phyloP scores from a whole-genome alignment of 1,140 invertebrate species.

The Parapsyche elsis region DNA sequence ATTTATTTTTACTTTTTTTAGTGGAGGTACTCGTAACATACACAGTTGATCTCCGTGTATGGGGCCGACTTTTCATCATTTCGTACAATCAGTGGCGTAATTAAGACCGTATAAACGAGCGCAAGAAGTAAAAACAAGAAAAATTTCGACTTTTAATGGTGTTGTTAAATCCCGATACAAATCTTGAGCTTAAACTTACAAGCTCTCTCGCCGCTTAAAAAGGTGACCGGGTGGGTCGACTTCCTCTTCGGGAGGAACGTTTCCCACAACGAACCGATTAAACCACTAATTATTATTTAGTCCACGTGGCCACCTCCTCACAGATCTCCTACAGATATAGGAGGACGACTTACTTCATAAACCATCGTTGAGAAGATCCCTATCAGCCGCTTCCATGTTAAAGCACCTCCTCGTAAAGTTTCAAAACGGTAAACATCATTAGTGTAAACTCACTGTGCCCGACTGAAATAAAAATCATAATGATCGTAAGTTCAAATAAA shows the following conservation, averaged over 20 bases:
- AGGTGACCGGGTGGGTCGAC: conserved; percentile 1
- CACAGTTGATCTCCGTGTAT: too few relatives aligned
- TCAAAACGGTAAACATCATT: conserved; percentile 16
- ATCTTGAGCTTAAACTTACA: conserved; percentile 5
- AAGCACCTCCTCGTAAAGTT: conserved; percentile 12
- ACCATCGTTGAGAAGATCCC: neutral
- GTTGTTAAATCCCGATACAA: neutral
- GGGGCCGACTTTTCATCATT: too few relatives aligned
- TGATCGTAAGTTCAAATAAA: conserved; percentile 10
- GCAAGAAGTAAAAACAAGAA: neutral
- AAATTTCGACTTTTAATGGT: conserved; percentile 1
- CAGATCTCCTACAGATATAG: neutral
- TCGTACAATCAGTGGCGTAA: neutral
- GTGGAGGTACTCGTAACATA: too few relatives aligned
- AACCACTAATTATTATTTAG: conserved; percentile 23
- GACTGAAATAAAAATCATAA: neutral
- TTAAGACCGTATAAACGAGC: conserved; percentile 6
- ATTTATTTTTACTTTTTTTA: too few relatives aligned
- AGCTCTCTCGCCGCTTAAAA: neutral
- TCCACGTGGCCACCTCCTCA: conserved; percentile 27
- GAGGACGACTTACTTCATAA: neutral
- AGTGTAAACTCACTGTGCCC: neutral
- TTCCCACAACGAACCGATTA: conserved; percentile 14
- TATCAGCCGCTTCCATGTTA: neutral
- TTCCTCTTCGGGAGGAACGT: neutral